Percentiles rank a stretch among this genome's conserved stretches.
Conservation (phyloP, 2,113 vertebrate species). For the Megaptera novaeangliae region DNA sequence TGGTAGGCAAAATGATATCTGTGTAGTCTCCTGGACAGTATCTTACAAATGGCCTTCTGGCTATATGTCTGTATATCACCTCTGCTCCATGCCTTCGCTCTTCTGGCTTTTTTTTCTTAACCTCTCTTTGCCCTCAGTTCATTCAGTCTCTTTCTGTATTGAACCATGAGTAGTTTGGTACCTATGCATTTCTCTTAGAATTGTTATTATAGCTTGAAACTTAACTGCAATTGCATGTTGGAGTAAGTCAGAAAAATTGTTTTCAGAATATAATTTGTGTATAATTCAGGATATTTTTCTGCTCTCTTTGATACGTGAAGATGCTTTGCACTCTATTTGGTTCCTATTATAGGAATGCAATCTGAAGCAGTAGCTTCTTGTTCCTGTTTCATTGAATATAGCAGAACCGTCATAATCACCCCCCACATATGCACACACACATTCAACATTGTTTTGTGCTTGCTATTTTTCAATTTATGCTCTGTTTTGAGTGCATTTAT, state of each 20-base stretch:
- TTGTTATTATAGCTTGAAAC: background rate
- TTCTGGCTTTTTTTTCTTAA: background rate
- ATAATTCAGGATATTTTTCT: slow-evolving; percentile 28
- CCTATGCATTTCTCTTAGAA: background rate
- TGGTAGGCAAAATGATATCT: background rate
- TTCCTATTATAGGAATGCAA: background rate
- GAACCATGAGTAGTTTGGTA: background rate
- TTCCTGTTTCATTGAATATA: background rate
- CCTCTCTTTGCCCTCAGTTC: background rate
- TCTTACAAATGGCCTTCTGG: background rate
- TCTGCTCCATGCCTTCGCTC: background rate
- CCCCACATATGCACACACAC: background rate
- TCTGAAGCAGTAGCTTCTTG: background rate
- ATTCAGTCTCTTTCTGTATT: background rate
- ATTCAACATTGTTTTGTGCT: background rate
- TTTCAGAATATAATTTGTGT: background rate
- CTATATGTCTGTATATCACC: background rate
- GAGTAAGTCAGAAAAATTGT: background rate
- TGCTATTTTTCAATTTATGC: slow-evolving; percentile 10
- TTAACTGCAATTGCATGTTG: background rate
- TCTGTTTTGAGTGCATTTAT: background rate
- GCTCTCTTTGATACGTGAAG: background rate
- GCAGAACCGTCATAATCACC: background rate
- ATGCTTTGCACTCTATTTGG: background rate
- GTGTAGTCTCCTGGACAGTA: background rate